Conservation (phyloP, 2,888 invertebrate species). For the Sinopyrophorus schimmeli region DNA sequence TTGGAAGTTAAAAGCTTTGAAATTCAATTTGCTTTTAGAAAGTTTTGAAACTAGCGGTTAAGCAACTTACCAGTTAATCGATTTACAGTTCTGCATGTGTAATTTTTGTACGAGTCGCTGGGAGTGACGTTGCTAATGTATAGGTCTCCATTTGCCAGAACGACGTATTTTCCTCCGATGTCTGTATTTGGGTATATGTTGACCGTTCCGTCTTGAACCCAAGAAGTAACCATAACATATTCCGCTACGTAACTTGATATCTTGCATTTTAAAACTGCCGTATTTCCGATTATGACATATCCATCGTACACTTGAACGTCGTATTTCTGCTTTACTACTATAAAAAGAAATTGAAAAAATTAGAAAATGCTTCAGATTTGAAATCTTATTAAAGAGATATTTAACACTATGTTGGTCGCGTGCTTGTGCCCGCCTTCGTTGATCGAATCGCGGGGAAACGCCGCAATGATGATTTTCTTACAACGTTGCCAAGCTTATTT, state of each 20-base stretch:
- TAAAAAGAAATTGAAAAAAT: conserved; percentile 43
- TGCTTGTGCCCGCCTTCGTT: too few species aligned
- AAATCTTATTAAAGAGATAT: too few species aligned
- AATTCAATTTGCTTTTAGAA: conserved; percentile 11
- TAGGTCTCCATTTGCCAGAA: conserved; percentile 79
- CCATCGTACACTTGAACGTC: conserved; percentile 89
- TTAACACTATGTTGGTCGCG: too few species aligned
- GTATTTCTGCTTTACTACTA: conserved; percentile 85
- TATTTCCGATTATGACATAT: conserved; percentile 89
- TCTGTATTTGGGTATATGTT: conserved; percentile 78
- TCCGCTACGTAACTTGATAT: conserved; percentile 87
- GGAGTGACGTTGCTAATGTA: conserved; percentile 80
- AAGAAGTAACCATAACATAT: conserved; percentile 85
- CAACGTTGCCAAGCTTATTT: too few species aligned
- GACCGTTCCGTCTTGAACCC: conserved; percentile 82
- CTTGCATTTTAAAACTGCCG: conserved; percentile 86
- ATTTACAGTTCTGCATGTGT: conserved; percentile 81
- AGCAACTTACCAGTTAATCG: conserved; percentile 65
- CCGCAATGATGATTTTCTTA: too few species aligned
- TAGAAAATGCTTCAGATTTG: too few species aligned
- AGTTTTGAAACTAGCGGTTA: conserved; percentile 6
- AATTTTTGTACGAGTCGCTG: conserved; percentile 77
- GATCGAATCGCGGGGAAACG: too few species aligned
- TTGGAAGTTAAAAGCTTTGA: conserved; percentile 7
- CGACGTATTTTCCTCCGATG: conserved; percentile 74